phyloP scores from a whole-genome alignment of 2,797 vertebrate species.

The Oreonectes daqikongensis region DNA sequence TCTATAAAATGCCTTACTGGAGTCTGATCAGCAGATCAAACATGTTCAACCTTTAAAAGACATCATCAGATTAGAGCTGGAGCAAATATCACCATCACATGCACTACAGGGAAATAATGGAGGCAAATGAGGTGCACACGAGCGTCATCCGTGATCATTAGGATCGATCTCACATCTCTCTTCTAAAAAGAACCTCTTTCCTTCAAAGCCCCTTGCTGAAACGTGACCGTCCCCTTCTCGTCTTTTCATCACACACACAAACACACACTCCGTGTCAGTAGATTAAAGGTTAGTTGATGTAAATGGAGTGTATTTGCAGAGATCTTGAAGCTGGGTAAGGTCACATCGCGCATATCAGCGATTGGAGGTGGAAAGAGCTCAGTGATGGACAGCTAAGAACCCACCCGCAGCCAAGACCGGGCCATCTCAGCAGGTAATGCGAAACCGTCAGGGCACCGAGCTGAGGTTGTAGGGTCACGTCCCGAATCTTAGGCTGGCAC shows the following conservation, averaged over 20 bases:
- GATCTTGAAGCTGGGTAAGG: constrained; percentile 61
- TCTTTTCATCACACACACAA: constrained; percentile 26
- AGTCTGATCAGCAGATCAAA: constrained; percentile 45
- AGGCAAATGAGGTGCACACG: constrained; percentile 53
- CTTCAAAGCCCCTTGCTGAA: constrained; percentile 31
- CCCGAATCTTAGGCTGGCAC: constrained; percentile 64
- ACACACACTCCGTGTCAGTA: neutral
- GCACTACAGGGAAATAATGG: constrained; percentile 47
- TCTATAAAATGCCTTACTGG: constrained; percentile 15
- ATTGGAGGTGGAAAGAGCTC: constrained; percentile 66
- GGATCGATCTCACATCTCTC: constrained; percentile 55
- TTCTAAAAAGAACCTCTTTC: constrained; percentile 27
- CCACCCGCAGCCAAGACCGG: constrained; percentile 31
- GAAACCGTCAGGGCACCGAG: constrained; percentile 22
- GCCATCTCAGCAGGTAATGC: constrained; percentile 32
- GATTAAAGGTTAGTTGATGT: constrained; percentile 72
- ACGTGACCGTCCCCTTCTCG: constrained; percentile 1
- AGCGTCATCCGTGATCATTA: constrained; percentile 57
- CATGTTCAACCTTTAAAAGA: constrained; percentile 37
- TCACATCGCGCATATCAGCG: constrained; percentile 70
- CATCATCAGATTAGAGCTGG: constrained; percentile 46
- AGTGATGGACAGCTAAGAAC: constrained; percentile 60
- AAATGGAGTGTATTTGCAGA: constrained; percentile 71
- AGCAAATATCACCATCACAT: constrained; percentile 48
- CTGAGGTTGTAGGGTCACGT: constrained; percentile 51